These are phyloP conservation scores for Apoda limacodes DNA, from an alignment of 2,888 invertebrate species.

Conservation along the genomic window DNA sequence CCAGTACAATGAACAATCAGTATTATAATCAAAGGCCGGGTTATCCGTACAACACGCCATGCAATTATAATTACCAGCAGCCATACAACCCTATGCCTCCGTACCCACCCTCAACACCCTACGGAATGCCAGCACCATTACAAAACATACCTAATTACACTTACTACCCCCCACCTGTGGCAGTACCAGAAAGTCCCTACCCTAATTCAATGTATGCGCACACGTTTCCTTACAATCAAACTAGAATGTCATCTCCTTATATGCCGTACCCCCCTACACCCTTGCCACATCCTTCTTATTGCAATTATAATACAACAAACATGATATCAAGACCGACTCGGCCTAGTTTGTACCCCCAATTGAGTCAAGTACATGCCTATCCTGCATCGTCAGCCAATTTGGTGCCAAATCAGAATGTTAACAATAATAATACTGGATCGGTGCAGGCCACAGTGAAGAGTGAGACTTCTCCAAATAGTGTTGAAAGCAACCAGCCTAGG, in stretches of 20 bases:
- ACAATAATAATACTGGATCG: slow-evolving; percentile 26
- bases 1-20: slow-evolving; percentile 49
- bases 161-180: slow-evolving; percentile 34
- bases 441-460: slow-evolving; percentile 23
- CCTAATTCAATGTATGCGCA: slow-evolving; percentile 38
- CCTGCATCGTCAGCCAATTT: slow-evolving; percentile 25
- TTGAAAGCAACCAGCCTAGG: slow-evolving; percentile 35
- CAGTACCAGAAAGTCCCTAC: slow-evolving; percentile 27
- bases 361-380: slow-evolving; percentile 41
- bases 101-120: slow-evolving; percentile 39
- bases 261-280: slow-evolving; percentile 30
- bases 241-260: slow-evolving; percentile 50
- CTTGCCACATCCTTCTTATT: slow-evolving; percentile 24
- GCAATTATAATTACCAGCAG: slow-evolving; percentile 37
- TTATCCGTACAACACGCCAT: slow-evolving; percentile 37
- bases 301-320: slow-evolving; percentile 54
- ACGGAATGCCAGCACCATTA: slow-evolving; percentile 44
- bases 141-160: slow-evolving; percentile 31
- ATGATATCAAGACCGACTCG: slow-evolving; percentile 50
- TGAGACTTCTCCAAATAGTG: slow-evolving; percentile 35
- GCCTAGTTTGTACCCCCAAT: slow-evolving; percentile 38
- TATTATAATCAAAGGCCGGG: slow-evolving; percentile 46
- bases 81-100: slow-evolving; percentile 40
- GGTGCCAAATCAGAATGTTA: slow-evolving; percentile 17
- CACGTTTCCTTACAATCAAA: slow-evolving; percentile 46